Percentiles rank a stretch among this genome's conserved stretches.
Conservation (phyloP, 1,140 invertebrate genomes). For the Drosophila seguyi region DNA sequence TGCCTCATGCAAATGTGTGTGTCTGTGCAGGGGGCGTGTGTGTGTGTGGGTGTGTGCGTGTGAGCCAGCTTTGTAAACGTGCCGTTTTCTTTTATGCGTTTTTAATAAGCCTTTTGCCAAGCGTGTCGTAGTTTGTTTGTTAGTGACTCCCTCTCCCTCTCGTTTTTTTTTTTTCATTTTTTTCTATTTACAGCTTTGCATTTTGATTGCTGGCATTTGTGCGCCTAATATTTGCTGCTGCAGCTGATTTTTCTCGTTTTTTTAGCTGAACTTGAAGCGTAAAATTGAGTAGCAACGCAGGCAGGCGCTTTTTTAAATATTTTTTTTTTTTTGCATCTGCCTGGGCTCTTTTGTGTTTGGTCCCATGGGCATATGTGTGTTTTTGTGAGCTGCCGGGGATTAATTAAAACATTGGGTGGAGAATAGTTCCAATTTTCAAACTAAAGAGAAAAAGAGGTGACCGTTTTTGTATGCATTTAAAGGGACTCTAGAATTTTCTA, state of each 20-base stretch:
- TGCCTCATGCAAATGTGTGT: constrained; percentile 55
- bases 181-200: constrained; percentile 69
- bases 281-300: constrained; percentile 46
- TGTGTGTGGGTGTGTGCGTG: constrained; percentile 36
- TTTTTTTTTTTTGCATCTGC: constrained; percentile 39
- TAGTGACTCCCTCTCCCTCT: constrained; percentile 20
- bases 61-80: constrained; percentile 74
- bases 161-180: constrained; percentile 24
- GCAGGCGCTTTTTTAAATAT: constrained; percentile 30
- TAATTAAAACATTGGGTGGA: constrained; percentile 33
- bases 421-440: not conserved
- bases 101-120: constrained; percentile 82
- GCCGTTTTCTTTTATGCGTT: constrained; percentile 82
- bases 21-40: constrained; percentile 3
- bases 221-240: constrained; percentile 45
- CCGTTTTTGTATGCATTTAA: not conserved
- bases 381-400: constrained; percentile 25
- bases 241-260: constrained; percentile 36
- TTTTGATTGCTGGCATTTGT: constrained; percentile 77
- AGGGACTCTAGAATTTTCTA: no score
- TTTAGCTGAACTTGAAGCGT: constrained; percentile 67
- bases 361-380: constrained; percentile 14
- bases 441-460: not conserved
- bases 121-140: constrained; percentile 70
- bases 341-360: constrained; percentile 9